Base-by-base conservation (phyloP, 1,140 invertebrate species). In the Bombus waltoni region DNA sequence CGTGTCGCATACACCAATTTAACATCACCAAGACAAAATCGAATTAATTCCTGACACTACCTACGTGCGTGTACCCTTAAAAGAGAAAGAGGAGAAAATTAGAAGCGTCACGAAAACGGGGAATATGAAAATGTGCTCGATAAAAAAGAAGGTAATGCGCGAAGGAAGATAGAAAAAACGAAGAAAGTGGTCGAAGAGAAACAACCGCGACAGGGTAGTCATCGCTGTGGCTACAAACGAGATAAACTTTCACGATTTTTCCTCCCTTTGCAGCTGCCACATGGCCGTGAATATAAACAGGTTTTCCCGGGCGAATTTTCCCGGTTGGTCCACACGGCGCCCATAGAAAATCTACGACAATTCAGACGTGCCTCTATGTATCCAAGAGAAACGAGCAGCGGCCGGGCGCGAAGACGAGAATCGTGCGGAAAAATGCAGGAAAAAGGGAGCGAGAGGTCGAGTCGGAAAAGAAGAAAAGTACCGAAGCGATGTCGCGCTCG, bases 311-410 rank as follows among this genome's bases (percentile, higher is more conserved):
- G 75, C 85, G 85, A 91, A 80, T 91, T 88, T 88, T 77, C 81
- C 80, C 32, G 18, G 40, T 32, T 40, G 85, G 74, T 70, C 75
- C 62, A 32, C 78, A 15, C 62, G 22, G 85, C 40, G 28, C 81
- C 89, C 88, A 92, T 92, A 92, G 91, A 92, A 92, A 92, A 92
- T 92, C 91, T 92, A 90, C 87, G 87, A 89, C 92, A 90, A 92
- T 92, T 92, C 90, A 92, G 82, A 47, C 81, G 84, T 78, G 87
- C 81, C 87, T 85, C 74, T 74, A 40, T 72, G 65, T 86, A 77
- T 74, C 53, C 62, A 59, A 53, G 88, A 66, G 86, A 89, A 85
- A 88, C 83, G 89, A 77, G 70, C 18, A 57, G 40, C 68, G 83
- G 57, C 18, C 42, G 38, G 15, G 47, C n/a, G 53, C 53, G 28